Evolutionary conservation across 1,140 invertebrate species (phyloP).

Genomic region (Solenopsis invicta): DNA sequence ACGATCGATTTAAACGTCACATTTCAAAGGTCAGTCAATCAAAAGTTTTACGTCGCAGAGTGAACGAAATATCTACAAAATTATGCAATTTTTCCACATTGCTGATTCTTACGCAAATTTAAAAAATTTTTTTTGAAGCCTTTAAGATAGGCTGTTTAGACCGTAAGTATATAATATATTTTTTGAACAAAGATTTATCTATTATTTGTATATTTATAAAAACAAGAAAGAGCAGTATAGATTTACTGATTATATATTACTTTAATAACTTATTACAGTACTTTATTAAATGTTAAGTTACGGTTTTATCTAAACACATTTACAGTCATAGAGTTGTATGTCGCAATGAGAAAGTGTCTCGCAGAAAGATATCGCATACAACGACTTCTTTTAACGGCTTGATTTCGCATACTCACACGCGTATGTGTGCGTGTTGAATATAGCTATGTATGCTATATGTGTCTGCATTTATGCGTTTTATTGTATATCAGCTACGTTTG

Average conservation of each 20-base stretch:
- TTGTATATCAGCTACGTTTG: slow-evolving; percentile 6
- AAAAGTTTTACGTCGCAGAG: background rate
- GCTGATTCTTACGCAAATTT: background rate
- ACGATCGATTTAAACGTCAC: background rate
- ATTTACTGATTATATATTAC: slow-evolving; percentile 57
- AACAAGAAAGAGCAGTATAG: slow-evolving; percentile 22
- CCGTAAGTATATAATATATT: background rate
- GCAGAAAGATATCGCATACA: slow-evolving; percentile 19
- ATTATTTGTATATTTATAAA: background rate
- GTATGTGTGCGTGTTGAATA: background rate
- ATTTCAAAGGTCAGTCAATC: background rate
- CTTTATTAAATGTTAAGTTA: slow-evolving; percentile 82
- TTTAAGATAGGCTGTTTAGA: background rate
- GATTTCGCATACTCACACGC: background rate
- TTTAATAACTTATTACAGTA: slow-evolving; percentile 84
- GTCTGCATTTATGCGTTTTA: slow-evolving; percentile 9
- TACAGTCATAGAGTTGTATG: slow-evolving; percentile 61
- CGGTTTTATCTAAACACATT: slow-evolving; percentile 80
- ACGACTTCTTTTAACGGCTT: background rate
- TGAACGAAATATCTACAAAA: background rate
- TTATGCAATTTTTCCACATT: background rate
- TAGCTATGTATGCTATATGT: background rate
- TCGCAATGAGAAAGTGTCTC: slow-evolving; percentile 35
- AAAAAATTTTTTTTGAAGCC: background rate
- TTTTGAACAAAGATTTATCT: background rate